Base-by-base conservation (phyloP, 2,888 invertebrate genomes). In the Harpagoxenus sublaevis region DNA sequence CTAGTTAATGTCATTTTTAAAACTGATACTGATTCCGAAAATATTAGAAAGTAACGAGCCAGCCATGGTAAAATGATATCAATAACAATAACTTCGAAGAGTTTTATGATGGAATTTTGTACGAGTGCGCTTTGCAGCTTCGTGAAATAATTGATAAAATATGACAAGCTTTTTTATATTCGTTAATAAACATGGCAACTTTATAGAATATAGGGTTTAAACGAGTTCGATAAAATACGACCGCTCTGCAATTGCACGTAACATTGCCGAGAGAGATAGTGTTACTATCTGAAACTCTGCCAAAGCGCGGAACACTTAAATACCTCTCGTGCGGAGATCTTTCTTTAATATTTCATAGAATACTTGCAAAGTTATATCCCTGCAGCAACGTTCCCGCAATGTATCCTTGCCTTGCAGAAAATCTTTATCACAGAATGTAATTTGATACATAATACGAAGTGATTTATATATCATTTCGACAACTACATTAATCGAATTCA, bases 301-400 rank as follows among this genome's bases (percentile, higher is more conserved):
- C 77, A 53, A 78, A 66, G 9, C 28, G 28, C 9, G 12, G 1
- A 42, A 53, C 15, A 9, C n/a, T 68, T 78, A 55, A 78, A 55
- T 68, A 78, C 4, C n/a, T 77, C 28, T 55, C 39, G 23, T 12
- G 28, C 18, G 28, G 4, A 51, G 18, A 66, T 42, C 51, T 77
- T 65, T 12, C 66, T 51, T 53, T 12, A 53, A 78, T 68, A 66
- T 55, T 78, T 78, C 42, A 53, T 42, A 8, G 12, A 23, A 53
- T 28, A 77, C 18, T 28, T 65, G 66, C 15, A 48, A 68, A 66
- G 42, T 78, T 55, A 66, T 68, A 42, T 42, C 53, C 8, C 53
- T 55, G 65, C 65, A 65, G 53, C 35, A 23, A 23, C 35, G 48
- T 51, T 3, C 18, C 28, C n/a, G 28, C 57, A 23, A 57, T 15